These are phyloP conservation scores for Mola mola DNA, from an alignment of 2,113 vertebrate species.

Conservation along the genomic window DNA sequence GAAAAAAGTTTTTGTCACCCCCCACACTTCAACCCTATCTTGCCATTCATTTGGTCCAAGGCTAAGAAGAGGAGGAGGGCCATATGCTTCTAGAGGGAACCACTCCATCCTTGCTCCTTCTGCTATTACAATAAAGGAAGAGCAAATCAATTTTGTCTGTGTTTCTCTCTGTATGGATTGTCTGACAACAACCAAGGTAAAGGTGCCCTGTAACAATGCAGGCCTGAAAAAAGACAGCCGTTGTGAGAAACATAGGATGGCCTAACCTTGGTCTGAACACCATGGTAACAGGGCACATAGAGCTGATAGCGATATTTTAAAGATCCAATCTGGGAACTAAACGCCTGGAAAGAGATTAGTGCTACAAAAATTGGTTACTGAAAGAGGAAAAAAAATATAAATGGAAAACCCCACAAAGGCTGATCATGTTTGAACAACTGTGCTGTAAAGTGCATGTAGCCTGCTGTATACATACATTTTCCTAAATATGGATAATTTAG, in stretches of 20 bases:
- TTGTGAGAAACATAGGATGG: slow-evolving; percentile 36
- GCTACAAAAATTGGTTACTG: background rate
- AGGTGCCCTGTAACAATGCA: slow-evolving; percentile 40
- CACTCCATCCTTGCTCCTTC: slow-evolving; percentile 55
- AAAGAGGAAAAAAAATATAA: background rate
- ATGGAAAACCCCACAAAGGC: background rate
- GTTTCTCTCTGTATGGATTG: slow-evolving; percentile 47
- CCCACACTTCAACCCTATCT: background rate
- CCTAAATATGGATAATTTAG: background rate
- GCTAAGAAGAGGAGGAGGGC: slow-evolving; percentile 52
- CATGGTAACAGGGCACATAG: slow-evolving; percentile 61
- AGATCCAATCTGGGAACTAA: slow-evolving; percentile 19
- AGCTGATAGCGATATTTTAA: slow-evolving; percentile 31
- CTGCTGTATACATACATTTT: too few relatives aligned
- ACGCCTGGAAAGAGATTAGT: slow-evolving; percentile 3
- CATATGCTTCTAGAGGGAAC: slow-evolving; percentile 44
- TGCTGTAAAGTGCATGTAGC: background rate
- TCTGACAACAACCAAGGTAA: slow-evolving; percentile 72
- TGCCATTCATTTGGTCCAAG: slow-evolving; percentile 63
- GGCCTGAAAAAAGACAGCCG: slow-evolving; percentile 34
- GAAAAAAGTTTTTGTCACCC: slow-evolving; percentile 28
- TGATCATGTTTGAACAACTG: background rate
- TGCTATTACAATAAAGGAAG: slow-evolving; percentile 51
- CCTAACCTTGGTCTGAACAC: slow-evolving; percentile 72
- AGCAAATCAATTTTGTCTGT: slow-evolving; percentile 68